A percentile compares a stretch with the other conserved stretches of the same genome.
These are phyloP conservation scores for Coelopa pilipes DNA, from an alignment of 2,888 invertebrate species.

Conservation along the genomic window DNA sequence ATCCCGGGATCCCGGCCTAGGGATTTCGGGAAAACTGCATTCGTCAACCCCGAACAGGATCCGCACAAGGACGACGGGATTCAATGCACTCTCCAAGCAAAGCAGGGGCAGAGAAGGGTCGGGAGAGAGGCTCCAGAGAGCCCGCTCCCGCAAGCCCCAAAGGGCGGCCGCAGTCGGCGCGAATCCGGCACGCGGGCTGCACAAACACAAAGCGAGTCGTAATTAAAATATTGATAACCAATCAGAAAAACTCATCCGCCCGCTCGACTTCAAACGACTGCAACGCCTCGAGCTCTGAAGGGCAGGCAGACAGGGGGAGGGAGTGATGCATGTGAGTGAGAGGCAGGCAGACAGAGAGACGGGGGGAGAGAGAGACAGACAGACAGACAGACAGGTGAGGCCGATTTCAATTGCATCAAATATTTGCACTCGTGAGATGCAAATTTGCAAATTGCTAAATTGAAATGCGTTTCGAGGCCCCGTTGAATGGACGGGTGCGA, in stretches of 20 bases:
- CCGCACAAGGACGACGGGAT: no score
- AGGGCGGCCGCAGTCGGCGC: no score
- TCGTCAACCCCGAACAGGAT: no score
- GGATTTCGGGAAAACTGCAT: no score
- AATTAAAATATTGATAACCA: conserved; percentile 50
- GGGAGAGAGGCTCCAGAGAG: no score
- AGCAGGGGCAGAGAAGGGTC: no score
- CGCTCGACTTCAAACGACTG: neutral
- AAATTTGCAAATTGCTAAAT: conserved; percentile 47
- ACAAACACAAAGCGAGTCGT: conserved; percentile 36
- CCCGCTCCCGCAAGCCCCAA: no score
- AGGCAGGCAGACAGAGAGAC: conserved; percentile 1
- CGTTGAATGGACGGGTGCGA: conserved; percentile 20
- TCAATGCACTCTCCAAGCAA: no score
- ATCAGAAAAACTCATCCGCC: conserved; percentile 39
- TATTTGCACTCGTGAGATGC: conserved; percentile 46
- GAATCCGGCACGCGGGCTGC: neutral
- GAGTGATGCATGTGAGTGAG: neutral
- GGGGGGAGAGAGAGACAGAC: neutral
- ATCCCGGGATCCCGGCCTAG: no score
- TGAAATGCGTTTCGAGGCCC: conserved; percentile 36
- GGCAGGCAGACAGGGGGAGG: neutral
- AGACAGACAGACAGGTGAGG: neutral
- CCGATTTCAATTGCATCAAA: conserved; percentile 37
- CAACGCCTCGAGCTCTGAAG: neutral